Evolutionary conservation across 2,888 invertebrate species (phyloP).

Genomic region (Drosophila conformis): DNA sequence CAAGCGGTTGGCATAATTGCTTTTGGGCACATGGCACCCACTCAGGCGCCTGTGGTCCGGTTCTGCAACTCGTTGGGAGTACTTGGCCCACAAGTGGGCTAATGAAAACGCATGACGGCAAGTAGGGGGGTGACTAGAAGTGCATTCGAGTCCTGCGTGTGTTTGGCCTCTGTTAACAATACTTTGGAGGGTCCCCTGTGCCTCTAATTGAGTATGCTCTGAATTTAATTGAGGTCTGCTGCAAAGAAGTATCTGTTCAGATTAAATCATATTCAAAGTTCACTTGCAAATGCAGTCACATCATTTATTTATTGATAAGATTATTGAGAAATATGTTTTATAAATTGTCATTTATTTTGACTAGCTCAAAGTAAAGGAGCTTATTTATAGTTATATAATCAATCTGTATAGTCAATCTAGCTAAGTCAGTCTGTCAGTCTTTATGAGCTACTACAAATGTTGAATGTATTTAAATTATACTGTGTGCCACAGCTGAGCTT

Average conservation of each 20-base stretch:
- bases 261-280: not conserved
- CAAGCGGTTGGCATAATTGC: slow-evolving; percentile 54
- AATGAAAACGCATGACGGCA: slow-evolving; percentile 56
- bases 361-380: not conserved
- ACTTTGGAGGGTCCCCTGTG: not conserved
- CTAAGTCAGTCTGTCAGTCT: not conserved
- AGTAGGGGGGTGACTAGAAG: slow-evolving; percentile 7
- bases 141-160: slow-evolving; percentile 23
- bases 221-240: not conserved
- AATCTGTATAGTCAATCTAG: not conserved
- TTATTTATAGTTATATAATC: not conserved
- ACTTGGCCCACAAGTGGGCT: slow-evolving; percentile 32
- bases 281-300: not conserved
- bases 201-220: not conserved
- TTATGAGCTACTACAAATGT: not conserved
- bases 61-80: slow-evolving; percentile 13
- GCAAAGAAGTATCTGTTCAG: not conserved
- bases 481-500: not conserved
- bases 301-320: too few relatives aligned
- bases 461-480: not conserved
- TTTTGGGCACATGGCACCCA: slow-evolving; percentile 60
- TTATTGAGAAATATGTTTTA: not conserved
- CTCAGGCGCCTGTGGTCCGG: slow-evolving; percentile 34
- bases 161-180: not conserved
- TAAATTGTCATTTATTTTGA: not conserved